phyloP scores from a whole-genome alignment of 2,797 vertebrate genomes.

The Crenichthys baileyi region DNA sequence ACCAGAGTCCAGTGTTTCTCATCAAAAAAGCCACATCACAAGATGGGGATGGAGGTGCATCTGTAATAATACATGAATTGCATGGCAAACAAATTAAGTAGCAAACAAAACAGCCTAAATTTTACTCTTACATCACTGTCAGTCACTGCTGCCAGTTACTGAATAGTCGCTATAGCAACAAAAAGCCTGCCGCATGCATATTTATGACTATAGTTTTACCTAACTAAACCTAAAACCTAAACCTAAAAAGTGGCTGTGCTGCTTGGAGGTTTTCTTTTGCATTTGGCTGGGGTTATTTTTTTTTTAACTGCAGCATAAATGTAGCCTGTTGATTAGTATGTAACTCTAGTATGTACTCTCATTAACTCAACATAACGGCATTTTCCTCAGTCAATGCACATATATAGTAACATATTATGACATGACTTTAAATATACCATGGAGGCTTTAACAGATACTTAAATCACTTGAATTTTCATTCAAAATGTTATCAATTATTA shows the following conservation, averaged over 20 bases:
- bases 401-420: neutral
- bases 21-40: constrained; percentile 29
- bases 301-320: constrained; percentile 11
- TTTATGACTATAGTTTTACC: constrained; percentile 12
- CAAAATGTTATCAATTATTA: neutral
- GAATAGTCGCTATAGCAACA: constrained; percentile 28
- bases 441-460: neutral
- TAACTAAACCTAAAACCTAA: too few species aligned
- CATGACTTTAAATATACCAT: neutral
- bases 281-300: neutral
- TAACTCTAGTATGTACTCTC: neutral
- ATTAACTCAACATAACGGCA: neutral
- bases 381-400: constrained; percentile 2
- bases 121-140: constrained; percentile 7
- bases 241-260: constrained; percentile 1
- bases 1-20: constrained; percentile 39
- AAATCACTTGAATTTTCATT: neutral
- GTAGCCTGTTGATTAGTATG: neutral
- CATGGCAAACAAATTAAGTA: constrained; percentile 8
- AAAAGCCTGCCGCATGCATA: constrained; percentile 4
- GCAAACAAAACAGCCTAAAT: constrained; percentile 8
- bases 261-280: neutral
- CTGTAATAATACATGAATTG: constrained; percentile 15
- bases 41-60: constrained; percentile 24
- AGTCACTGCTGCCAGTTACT: constrained; percentile 2